Percentiles rank a stretch among this genome's conserved stretches.
These are phyloP conservation scores for Tiphia femorata DNA, from an alignment of 2,888 invertebrate species.

Conservation along the genomic window DNA sequence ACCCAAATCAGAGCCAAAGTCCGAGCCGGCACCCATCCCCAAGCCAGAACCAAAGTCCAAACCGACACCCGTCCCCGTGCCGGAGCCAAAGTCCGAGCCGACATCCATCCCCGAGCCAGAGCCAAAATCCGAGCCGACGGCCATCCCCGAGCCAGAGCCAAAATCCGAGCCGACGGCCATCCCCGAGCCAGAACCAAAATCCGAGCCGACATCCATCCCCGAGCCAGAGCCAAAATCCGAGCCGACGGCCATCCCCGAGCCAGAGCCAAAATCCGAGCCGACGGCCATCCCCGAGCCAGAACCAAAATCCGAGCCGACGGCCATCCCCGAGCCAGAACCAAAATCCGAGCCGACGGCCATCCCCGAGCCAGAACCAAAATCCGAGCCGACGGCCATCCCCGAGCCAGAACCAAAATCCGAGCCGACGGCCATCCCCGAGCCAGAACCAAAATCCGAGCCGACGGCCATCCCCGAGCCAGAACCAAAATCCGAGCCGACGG, in stretches of 20 bases:
- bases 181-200: conserved; percentile 65
- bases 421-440: conserved; percentile 65
- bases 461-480: conserved; percentile 56
- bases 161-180: conserved; percentile 63
- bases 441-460: conserved; percentile 61
- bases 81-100: conserved; percentile 60
- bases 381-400: conserved; percentile 59
- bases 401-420: conserved; percentile 67
- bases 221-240: conserved; percentile 67
- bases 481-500: conserved; percentile 67
- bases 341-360: conserved; percentile 65
- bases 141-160: conserved; percentile 62
- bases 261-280: conserved; percentile 65
- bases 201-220: conserved; percentile 64
- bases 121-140: conserved; percentile 66
- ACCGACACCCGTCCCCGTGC: conserved; percentile 62
- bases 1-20: conserved; percentile 58
- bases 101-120: conserved; percentile 53
- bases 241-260: conserved; percentile 62
- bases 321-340: conserved; percentile 66
- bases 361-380: conserved; percentile 68
- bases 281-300: conserved; percentile 57
- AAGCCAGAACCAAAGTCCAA: conserved; percentile 64
- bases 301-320: conserved; percentile 59
- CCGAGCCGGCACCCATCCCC: conserved; percentile 66